Evolutionary conservation across 2,888 invertebrate genomes (phyloP).

Genomic region (Bugulina stolonifera): DNA sequence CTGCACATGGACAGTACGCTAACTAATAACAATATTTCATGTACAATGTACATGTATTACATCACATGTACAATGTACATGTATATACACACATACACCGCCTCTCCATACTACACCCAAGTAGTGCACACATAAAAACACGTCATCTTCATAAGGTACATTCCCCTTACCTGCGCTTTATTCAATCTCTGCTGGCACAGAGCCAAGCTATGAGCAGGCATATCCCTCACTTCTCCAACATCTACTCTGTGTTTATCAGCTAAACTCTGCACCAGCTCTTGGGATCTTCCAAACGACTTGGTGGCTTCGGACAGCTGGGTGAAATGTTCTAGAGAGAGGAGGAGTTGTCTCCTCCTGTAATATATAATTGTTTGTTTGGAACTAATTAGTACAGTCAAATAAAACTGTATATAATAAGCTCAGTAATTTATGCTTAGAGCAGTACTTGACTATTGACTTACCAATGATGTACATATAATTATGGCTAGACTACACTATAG

Average conservation of each 20-base stretch:
- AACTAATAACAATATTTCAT: background rate
- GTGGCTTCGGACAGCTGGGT: background rate
- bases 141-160: no score
- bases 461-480: no score
- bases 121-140: no score
- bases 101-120: no score
- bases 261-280: background rate
- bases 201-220: background rate
- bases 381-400: no score
- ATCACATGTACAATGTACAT: background rate
- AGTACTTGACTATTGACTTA: no score
- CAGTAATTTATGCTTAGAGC: no score
- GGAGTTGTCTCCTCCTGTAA: constrained; percentile 1
- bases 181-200: constrained; percentile 15
- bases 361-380: no score
- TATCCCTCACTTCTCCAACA: background rate
- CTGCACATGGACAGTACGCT: background rate
- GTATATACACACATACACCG: no score
- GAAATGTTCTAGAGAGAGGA: background rate
- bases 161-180: constrained; percentile 11
- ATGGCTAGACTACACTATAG: no score
- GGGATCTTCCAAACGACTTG: background rate
- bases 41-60: no score
- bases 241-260: background rate
- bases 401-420: no score